Evolutionary conservation across 2,797 vertebrate genomes (phyloP), one percentile per base, ranked within the genome.

Genomic region (Naso thynnoides): DNA sequence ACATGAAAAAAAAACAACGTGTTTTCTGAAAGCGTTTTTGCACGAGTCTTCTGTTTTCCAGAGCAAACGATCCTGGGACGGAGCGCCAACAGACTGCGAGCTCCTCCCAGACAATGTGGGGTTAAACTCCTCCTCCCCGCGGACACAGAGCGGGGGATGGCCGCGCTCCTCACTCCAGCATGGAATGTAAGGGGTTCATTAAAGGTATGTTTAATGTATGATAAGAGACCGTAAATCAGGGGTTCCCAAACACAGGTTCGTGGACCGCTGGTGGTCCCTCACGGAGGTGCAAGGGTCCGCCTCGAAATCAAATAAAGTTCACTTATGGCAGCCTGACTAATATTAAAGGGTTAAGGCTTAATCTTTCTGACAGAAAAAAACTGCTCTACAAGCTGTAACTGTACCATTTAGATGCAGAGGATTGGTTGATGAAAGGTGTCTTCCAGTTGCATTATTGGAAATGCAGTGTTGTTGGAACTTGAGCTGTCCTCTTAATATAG

Each of bases 31-130:
- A 47, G 52, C 29, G 48, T 60, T 81, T 14, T 76, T 85, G 79
- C 65, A 67, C 69, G 60, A 3, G 6, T 73, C n/a, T 63, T 78
- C 54, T 21, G 8, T 77, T 27, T 55, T 48, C 50, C 77, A 80
- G 18, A 53, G 8, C 78, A 29, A 81, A 75, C 23, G 79, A 72
- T 84, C 73, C 50, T 14, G 77, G 80, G 83, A 90, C 88, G 62
- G 74, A 82, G 82, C 83, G 76, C 79, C 75, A 16, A 44, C 83
- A 88, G 81, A 81, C 73, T 78, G 77, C 85, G 83, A 85, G 73
- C 92, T 93, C 93, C 91, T 92, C 90, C 91, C 92, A 89, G 89
- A 89, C 88, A 88, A 29, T 74, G 89, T 82, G 83, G 91, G 91
- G 91, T 89, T 92, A 89, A 91, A 92, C 92, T 88, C 91, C 93